Evolutionary conservation across 2,797 vertebrate species (phyloP).

Genomic region (Siniperca undulata): DNA sequence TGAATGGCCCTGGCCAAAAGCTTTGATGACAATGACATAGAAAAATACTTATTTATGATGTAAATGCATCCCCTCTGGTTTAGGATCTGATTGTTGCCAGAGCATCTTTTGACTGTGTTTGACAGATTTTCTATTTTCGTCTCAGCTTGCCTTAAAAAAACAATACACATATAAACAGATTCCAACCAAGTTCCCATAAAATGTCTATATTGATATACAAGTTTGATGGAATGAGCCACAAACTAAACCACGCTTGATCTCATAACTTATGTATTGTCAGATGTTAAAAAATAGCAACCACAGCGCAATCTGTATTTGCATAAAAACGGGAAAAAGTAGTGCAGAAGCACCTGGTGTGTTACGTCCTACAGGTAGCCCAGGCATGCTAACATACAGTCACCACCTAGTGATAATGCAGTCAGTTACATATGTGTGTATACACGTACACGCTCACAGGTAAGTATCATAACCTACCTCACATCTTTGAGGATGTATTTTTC

Average conservation of each 20-base stretch:
- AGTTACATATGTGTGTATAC: background rate
- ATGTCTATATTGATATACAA: background rate
- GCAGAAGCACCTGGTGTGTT: background rate
- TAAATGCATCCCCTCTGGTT: background rate
- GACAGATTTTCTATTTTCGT: background rate
- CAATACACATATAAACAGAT: background rate
- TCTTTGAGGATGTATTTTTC: constrained; percentile 82
- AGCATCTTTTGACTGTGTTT: background rate
- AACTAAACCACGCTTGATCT: background rate
- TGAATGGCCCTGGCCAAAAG: background rate
- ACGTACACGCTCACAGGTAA: background rate
- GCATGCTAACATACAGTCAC: background rate
- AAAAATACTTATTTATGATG: background rate
- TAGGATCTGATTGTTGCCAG: background rate
- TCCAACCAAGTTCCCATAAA: background rate
- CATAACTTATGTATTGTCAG: background rate
- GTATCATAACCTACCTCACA: constrained; percentile 77
- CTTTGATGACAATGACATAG: background rate
- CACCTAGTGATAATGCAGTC: background rate
- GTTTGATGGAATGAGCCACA: background rate
- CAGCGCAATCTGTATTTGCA: background rate
- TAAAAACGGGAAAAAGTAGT: background rate
- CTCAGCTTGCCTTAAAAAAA: background rate
- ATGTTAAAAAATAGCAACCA: background rate
- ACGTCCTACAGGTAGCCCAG: background rate